Conservation (phyloP, 2,113 vertebrate genomes). For the Microtus ochrogaster region DNA sequence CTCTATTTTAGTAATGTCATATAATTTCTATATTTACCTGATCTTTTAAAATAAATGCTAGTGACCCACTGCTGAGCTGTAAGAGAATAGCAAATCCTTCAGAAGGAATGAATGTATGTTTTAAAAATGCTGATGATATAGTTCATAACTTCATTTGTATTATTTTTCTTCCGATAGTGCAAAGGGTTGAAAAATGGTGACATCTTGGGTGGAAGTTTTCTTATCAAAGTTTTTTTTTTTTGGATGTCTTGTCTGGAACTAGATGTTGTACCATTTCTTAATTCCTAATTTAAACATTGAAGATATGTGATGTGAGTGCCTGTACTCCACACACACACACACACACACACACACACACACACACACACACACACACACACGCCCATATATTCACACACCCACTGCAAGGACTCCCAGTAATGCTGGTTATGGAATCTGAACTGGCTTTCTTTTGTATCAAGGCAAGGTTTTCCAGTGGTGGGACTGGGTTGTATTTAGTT, state of each 20-base stretch:
- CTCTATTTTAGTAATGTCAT: conserved; percentile 1
- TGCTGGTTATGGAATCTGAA: not conserved
- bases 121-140: not conserved
- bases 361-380: not conserved
- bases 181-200: not conserved
- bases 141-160: not conserved
- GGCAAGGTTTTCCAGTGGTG: not conserved
- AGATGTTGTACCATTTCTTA: not conserved
- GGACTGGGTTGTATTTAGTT: not conserved
- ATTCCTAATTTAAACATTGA: not conserved
- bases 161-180: not conserved
- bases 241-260: not conserved
- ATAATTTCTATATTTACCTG: not conserved
- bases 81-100: not conserved
- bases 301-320: no score
- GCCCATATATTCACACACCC: not conserved
- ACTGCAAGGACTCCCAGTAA: not conserved
- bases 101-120: not conserved
- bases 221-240: not conserved
- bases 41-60: not conserved
- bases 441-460: not conserved
- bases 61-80: not conserved
- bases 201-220: not conserved
- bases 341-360: not conserved
- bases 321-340: not conserved